Conservation (phyloP, 2,888 invertebrate species). For the Pharmacophagus antenor region DNA sequence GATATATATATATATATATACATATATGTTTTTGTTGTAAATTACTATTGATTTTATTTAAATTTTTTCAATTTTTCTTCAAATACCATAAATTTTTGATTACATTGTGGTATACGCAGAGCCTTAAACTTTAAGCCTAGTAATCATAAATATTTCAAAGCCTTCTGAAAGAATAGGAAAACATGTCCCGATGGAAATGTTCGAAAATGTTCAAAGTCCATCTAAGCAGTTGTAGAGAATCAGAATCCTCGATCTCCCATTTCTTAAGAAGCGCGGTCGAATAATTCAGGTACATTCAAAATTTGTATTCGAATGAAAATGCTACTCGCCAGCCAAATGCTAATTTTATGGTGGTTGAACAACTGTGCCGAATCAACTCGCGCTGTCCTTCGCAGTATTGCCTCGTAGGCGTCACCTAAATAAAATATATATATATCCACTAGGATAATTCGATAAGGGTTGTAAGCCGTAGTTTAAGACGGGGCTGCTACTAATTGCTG, state of each 20-base stretch:
- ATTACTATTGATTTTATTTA: too few species aligned
- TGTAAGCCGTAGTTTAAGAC: slow-evolving; percentile 18
- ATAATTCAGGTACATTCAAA: slow-evolving; percentile 70
- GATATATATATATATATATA: too few species aligned
- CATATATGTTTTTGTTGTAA: too few species aligned
- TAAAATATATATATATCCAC: slow-evolving; percentile 52
- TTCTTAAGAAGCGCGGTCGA: slow-evolving; percentile 66
- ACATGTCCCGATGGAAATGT: slow-evolving; percentile 28
- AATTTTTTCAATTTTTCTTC: too few species aligned
- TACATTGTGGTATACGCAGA: too few species aligned
- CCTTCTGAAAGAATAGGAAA: slow-evolving; percentile 27
- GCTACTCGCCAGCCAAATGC: slow-evolving; percentile 77
- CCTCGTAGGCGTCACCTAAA: slow-evolving; percentile 73
- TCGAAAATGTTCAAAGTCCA: slow-evolving; percentile 39
- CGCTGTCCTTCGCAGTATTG: slow-evolving; percentile 72
- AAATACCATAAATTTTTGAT: too few species aligned
- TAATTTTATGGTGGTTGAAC: slow-evolving; percentile 81
- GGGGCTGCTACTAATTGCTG: slow-evolving; percentile 6
- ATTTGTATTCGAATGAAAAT: slow-evolving; percentile 71
- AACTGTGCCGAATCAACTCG: slow-evolving; percentile 73
- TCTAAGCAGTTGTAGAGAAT: slow-evolving; percentile 37
- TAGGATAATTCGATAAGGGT: slow-evolving; percentile 24
- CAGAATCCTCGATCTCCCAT: slow-evolving; percentile 49
- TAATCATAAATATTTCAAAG: slow-evolving; percentile 28
- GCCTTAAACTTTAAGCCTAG: slow-evolving; percentile 26